phyloP scores from a whole-genome alignment of 2,113 vertebrate species.

The Oreotrochilus melanogaster region DNA sequence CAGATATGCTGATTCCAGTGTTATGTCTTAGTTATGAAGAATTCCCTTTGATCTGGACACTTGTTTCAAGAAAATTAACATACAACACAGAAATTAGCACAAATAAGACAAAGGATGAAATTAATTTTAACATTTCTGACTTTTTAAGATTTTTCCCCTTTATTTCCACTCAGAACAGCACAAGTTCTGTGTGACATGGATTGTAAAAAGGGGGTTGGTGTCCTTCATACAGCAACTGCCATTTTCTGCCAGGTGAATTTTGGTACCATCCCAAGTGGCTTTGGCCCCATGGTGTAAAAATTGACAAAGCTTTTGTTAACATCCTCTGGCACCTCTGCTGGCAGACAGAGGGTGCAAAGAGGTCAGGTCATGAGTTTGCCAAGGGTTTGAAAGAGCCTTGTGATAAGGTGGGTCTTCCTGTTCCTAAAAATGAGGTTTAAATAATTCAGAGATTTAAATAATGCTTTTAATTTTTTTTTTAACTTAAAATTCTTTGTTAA shows the following conservation, averaged over 20 bases:
- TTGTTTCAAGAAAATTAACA: conserved; percentile 24
- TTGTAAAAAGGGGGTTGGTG: neutral
- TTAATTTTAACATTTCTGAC: neutral
- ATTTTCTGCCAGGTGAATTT: neutral
- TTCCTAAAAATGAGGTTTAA: neutral
- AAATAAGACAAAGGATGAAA: neutral
- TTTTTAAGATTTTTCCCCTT: neutral
- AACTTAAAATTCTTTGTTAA: neutral
- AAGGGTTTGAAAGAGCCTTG: neutral
- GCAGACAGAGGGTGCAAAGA: neutral
- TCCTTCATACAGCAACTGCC: rapidly evolving
- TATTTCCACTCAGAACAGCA: neutral
- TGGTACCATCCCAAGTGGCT: neutral
- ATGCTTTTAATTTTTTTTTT: no score
- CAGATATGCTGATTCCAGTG: neutral
- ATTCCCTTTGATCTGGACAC: conserved; percentile 1
- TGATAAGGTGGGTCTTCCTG: neutral
- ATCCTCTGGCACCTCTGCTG: rapidly evolving
- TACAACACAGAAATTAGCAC: neutral
- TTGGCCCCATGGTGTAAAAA: neutral
- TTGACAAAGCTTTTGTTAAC: rapidly evolving
- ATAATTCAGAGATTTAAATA: no score
- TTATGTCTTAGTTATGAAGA: neutral
- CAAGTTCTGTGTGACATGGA: neutral
- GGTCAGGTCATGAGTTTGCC: neutral